Base-by-base conservation (phyloP, 2,888 invertebrate species). In the Monochamus alternatus region DNA sequence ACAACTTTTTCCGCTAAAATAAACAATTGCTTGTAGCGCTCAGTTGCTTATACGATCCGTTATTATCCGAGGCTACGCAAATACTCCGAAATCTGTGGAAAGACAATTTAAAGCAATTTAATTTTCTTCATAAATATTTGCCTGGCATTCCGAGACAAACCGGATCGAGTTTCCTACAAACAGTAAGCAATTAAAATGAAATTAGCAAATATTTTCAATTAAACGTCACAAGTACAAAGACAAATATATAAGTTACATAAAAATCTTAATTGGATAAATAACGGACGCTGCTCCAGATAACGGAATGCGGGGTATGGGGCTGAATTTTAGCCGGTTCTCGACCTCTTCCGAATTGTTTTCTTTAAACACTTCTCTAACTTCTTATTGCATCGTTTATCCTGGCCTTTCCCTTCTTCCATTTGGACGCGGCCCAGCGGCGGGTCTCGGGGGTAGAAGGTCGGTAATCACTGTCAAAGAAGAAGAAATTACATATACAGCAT, bases 281-380 rank as follows among this genome's bases (percentile, higher is more conserved):
- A 74, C 59, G 52, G 52, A 52, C 30, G 58, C 68, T 7, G 38
- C 38, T 59, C 69, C 14, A 65, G 63, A 76, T 80, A 80, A 73
- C 55, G 74, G 51, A 74, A 81, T 78, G 78, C 78, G 79, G 82
- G 81, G 81, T 81, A 80, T 80, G 73, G 75, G 77, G 77, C 38
- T 82, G 84, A 85, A 85, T 83, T 84, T 81, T 79, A 74, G 75
- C 82, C 81, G 81, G 80, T 78, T 51, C 82, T 82, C 80, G 79
- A 22, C 22, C 22, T 22, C 22, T 22, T 22, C 22, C 22, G 83
- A 84, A 85, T 84, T 85, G 84, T 85, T 86, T 85, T 85, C 84
- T 83, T 84, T 86, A 84, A 85, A 85, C 83, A 83, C 83, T 84
- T 84, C 83, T 82, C 83, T 79, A 81, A 84, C 80, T 84, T 84